Percentiles rank a stretch among this genome's conserved stretches.
Evolutionary conservation across 1,140 invertebrate species (phyloP).

Genomic region (Globodera ellingtonae): DNA sequence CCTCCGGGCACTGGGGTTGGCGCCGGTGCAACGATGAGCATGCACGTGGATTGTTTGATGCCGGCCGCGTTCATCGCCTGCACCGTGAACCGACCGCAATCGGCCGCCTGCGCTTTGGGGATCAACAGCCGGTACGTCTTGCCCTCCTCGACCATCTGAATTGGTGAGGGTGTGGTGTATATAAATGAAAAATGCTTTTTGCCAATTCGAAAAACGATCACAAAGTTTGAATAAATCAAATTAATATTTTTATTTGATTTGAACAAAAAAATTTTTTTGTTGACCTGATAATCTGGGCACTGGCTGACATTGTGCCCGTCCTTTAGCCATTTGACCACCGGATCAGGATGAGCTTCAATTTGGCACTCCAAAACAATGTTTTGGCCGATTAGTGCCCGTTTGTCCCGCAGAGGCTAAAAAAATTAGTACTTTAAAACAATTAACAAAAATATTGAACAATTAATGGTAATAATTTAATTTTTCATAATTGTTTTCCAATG

Average conservation of each 20-base stretch:
- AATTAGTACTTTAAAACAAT: neutral
- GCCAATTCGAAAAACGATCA: neutral
- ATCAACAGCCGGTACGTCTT: slow-evolving; percentile 55
- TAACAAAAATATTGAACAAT: neutral
- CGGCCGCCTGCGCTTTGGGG: slow-evolving; percentile 49
- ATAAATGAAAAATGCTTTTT: no score
- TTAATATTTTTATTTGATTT: neutral
- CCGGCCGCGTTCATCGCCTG: slow-evolving; percentile 64
- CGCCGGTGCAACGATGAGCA: slow-evolving; percentile 64
- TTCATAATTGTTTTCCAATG: neutral
- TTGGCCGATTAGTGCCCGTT: slow-evolving; percentile 61
- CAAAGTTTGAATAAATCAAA: neutral
- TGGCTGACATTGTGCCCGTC: slow-evolving; percentile 63
- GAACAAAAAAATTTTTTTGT: neutral
- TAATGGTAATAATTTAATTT: neutral
- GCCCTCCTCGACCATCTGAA: slow-evolving; percentile 53
- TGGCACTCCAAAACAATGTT: slow-evolving; percentile 61
- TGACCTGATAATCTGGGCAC: slow-evolving; percentile 62
- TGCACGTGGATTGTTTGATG: slow-evolving; percentile 64
- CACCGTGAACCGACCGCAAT: slow-evolving; percentile 61
- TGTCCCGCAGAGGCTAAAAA: slow-evolving; percentile 60
- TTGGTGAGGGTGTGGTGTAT: neutral
- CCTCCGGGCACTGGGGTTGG: slow-evolving; percentile 62
- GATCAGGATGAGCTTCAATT: slow-evolving; percentile 60
- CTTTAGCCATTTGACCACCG: slow-evolving; percentile 54